Base-by-base conservation (phyloP, 2,113 vertebrate genomes). In the Leptobrachium ailaonicum region DNA sequence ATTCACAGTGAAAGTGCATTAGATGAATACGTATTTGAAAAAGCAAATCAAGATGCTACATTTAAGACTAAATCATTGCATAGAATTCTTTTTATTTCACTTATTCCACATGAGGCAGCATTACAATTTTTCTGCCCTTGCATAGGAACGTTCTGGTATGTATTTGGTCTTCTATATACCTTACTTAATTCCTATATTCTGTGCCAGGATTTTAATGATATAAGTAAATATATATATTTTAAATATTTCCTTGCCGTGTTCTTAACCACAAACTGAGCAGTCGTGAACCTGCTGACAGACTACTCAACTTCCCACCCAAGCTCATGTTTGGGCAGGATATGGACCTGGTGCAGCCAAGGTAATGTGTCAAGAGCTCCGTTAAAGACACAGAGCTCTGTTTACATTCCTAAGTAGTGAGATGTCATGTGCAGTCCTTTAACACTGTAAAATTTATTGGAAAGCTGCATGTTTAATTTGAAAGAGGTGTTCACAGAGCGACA, bases 401-500 rank as follows among this genome's bases (percentile, higher is more conserved):
- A 12, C 63, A 76, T 78, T 50, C 67, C 50, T 71, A 47, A 43
- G 43, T 58, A 41, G 40, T 71, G 68, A 71, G 56, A 42, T 62
- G 76, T 78, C 56, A 47, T 71, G 56, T n/a, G 67, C 43, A 71
- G 44, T 50, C n/a, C n/a, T 44, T 63, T 63, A 71, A 62, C 45
- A 8, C 45, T 44, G 43, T 71, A 71, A 71, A 62, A 63, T 41
- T 60, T 60, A 77, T 77, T 78, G 43, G 76, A 71, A 78, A 70
- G 43, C 43, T 60, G 63, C 47, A 78, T 54, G 69, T 78, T 78
- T 78, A 71, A 78, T 78, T 78, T 71, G 32, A 50, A 41, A 68
- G 67, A 78, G 68, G 76, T 78, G 76, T 78, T 71, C 43, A 45
- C 44, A 63, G 76, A 78, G 54, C 69, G 76, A 44, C 67, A 78